Base-by-base conservation (phyloP, 2,797 vertebrate species). In the Lycodopsis pacificus region DNA sequence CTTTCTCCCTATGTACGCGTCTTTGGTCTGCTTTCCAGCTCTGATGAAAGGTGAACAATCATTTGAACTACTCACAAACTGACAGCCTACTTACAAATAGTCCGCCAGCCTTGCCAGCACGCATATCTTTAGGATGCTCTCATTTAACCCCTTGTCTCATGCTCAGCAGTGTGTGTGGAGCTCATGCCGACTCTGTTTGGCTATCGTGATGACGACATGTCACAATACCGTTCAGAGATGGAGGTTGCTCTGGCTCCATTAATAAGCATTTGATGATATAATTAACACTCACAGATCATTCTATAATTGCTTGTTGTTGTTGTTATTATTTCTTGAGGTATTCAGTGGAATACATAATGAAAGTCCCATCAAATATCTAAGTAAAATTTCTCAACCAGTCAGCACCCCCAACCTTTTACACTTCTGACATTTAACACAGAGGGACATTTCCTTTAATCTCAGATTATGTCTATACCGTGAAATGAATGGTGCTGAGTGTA, bases 1-100 rank as follows among this genome's bases (percentile, higher is more conserved):
- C 25, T 57, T 32, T 14, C 25, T 57, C 25, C 46, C 42, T 22
- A 36, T 68, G 59, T 54, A 57, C 17, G 36, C 32, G 38, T 32
- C 56, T 42, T 67, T 38, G 63, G 7, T 57, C 36, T 42, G 3
- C 49, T 49, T 17, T 61, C 27, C 13, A 58, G 67, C 40, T 44
- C 46, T 61, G 34, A 32, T 61, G 49, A 58, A 73, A 81, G 53
- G 15, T 25, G n/a, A 5, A n/a, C 8, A n/a, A 13, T 56, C 6
- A 27, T 15, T 56, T 56, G n/a, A 54, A 51, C 12, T 51, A 22
- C 51, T 54, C 25, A 25, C 27, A 27, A 54, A 54, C 51, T 56
- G 53, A 56, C 53, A 69, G 49, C 13, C 32, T 49, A 4, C 49
- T 59, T 48, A 51, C n/a, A 71, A 67, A 77, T 22, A 79, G 40